A percentile compares a stretch with the other conserved stretches of the same genome.
Conservation (phyloP, 2,797 vertebrate species). For the Gymnothorax javanicus region DNA sequence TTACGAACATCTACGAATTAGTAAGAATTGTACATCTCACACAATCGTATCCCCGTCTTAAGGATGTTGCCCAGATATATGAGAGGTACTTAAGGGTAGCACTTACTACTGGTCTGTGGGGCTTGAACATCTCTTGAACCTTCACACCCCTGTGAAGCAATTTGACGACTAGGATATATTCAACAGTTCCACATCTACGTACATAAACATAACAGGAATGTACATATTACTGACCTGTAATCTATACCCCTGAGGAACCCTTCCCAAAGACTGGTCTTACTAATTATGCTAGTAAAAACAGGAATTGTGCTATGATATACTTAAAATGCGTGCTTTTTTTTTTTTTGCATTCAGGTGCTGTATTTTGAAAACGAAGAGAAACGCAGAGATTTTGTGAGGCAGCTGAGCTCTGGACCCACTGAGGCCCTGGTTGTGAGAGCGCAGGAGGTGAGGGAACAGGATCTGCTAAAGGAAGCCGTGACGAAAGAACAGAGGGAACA, state of each 20-base stretch:
- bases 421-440: conserved; percentile 58
- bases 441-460: conserved; percentile 75
- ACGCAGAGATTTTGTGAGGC: conserved; percentile 71
- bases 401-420: conserved; percentile 60
- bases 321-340: background rate
- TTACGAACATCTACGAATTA: too few species aligned
- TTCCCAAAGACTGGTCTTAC: background rate
- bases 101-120: too few species aligned
- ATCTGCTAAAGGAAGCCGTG: conserved; percentile 81
- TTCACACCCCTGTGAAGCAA: too few species aligned
- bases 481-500: conserved; percentile 84
- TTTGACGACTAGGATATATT: too few species aligned
- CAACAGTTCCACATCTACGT: too few species aligned
- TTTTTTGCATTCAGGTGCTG: conserved; percentile 77
- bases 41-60: too few species aligned
- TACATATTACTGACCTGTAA: background rate
- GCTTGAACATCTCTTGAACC: too few species aligned
- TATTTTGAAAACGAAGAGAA: conserved; percentile 80
- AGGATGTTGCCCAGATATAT: too few species aligned
- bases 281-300: background rate
- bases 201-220: background rate
- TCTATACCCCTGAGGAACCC: background rate
- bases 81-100: too few species aligned
- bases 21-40: too few species aligned
- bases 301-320: background rate